Base-by-base conservation (phyloP, 2,113 vertebrate genomes). In the Phyllopteryx taeniolatus region DNA sequence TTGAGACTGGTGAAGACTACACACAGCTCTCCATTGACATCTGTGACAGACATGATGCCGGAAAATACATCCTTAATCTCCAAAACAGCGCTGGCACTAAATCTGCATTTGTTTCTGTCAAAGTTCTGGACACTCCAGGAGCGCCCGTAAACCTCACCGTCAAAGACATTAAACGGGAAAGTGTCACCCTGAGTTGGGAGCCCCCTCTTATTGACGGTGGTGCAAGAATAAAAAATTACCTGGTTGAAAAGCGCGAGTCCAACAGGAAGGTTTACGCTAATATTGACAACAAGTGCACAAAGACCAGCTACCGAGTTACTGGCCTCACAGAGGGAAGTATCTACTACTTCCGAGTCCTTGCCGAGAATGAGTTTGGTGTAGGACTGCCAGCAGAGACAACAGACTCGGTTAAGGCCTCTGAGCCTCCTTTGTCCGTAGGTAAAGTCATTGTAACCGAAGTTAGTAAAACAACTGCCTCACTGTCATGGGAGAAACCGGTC, bases 301-400 rank as follows among this genome's bases (percentile, higher is more conserved):
- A 97, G 90, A 98, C 96, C 84, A 98, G 92, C 80, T 95, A 96
- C 73, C 95, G 94, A 82, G 92, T 98, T 67, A 95, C 95, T 79
- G 96, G 96, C 83, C 95, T 99, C 75, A 93, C 88, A 65, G 97
- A 98, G 87, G 98, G 98, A 90, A 91, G 86, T 20, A 93, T 95
- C 78, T 99, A 98, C 89, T 99, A 98, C 87, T 99, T 99, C 73
- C 95, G 97, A 93, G 94, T 99, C 71, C 95, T 98, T 93, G 98
- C 98, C 81, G 98, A 99, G 85, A 99, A 99, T 82, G 98, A 99
- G 83, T 99, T 95, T 92, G 98, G 97, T 79, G 86, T 98, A 78
- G 98, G 97, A 75, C 76, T 94, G 67, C 88, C 94, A 71, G 86
- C 87, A 77, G 97, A 98, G 92, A 99, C 96, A 20, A 65, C 60